Evolutionary conservation across 2,113 vertebrate genomes (phyloP).

Genomic region (Gnathochromis pfefferi): DNA sequence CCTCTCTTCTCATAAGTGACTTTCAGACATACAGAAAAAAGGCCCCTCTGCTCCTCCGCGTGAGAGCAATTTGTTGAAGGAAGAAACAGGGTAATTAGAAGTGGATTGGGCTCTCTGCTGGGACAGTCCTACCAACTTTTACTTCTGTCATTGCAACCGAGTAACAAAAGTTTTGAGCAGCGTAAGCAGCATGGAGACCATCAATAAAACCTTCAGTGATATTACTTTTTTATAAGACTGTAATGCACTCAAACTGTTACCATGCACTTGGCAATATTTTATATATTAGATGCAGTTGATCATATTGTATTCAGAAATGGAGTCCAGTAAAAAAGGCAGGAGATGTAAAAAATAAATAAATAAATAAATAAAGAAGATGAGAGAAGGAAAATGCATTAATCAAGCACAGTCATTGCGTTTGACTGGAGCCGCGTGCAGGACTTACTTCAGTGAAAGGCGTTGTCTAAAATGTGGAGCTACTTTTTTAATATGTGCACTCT

Average conservation of each 20-base stretch:
- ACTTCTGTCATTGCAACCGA: not conserved
- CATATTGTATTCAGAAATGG: not conserved
- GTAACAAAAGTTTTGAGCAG: slow-evolving; percentile 11
- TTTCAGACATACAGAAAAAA: not conserved
- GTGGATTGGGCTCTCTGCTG: slow-evolving; percentile 20
- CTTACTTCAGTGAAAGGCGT: not conserved
- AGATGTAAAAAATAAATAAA: not conserved
- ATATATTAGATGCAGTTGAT: not conserved
- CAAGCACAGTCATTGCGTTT: not conserved
- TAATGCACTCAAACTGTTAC: not conserved
- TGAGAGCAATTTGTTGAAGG: slow-evolving; percentile 1
- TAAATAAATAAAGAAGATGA: not conserved
- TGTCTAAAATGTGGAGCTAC: not conserved
- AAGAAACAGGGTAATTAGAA: slow-evolving; percentile 26
- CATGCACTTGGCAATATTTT: not conserved
- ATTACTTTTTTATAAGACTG: not conserved
- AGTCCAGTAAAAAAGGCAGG: not conserved
- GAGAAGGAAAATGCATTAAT: not conserved
- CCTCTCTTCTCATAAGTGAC: slow-evolving; percentile 22
- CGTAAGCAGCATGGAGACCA: not conserved
- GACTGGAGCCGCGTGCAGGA: not conserved
- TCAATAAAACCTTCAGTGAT: not conserved
- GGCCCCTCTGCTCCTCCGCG: slow-evolving; percentile 16
- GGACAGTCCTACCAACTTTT: slow-evolving; percentile 30
- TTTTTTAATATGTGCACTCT: not conserved